Base-by-base conservation (phyloP, 2,797 vertebrate species). In the Thaleichthys pacificus region DNA sequence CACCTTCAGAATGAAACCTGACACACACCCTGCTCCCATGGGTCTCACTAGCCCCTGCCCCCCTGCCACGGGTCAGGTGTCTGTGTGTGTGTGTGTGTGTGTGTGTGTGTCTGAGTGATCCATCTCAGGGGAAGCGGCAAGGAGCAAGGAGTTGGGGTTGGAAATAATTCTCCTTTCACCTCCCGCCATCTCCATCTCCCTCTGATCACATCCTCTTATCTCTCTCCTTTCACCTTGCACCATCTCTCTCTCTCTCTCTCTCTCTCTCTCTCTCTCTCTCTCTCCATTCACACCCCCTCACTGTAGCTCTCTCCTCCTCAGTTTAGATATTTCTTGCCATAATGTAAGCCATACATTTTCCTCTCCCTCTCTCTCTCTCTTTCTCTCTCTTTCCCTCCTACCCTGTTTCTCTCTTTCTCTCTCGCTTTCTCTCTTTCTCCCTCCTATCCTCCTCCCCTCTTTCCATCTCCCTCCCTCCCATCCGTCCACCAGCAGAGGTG, bases 131-230 rank as follows among this genome's bases (percentile, higher is more conserved):
- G 47, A 71, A 68, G 56, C 65, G 62, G 19, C 7, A 32, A 51
- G 8, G 2, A 63, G 69, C 49, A 56, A 72, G 17, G 38, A 61
- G 61, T 64, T 65, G 65, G 72, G 77, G 77, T 9, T 30, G 77
- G 73, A 80, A 87, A 84, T 61, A 69, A 77, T 60, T 73, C 78
- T 82, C 79, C 84, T 86, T 88, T 89, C 85, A 84, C 83, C 87
- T 87, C 70, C 75, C 77, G 80, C 60, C 74, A 84, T 80, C 80
- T 81, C 62, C 77, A 84, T 79, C 78, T 67, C 77, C 87, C 83
- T 85, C 83, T 71, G 68, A 71, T 76, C 64, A 70, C 73, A 65
- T 71, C 58, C n/a, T 30, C 57, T 32, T 0, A 58, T 68, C 66
- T 81, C 72, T 54, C 63, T 58, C 60, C 66, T 81, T 73, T 54